Evolutionary conservation across 2,797 vertebrate species (phyloP).

Genomic region (Eremophila alpestris): DNA sequence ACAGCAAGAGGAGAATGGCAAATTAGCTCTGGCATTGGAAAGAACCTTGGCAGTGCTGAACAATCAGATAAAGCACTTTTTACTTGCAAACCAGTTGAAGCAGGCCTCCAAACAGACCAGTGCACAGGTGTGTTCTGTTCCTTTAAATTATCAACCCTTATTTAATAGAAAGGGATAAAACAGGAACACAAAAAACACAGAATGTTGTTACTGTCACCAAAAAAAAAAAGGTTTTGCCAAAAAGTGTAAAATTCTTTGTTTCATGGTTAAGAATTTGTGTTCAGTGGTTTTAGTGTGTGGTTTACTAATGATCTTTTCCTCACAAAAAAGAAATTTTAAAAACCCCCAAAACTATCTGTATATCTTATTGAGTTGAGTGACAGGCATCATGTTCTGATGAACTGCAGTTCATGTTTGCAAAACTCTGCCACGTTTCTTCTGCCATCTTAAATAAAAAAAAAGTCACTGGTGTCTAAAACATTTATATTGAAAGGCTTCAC

Average conservation of each 20-base stretch:
- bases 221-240: background rate
- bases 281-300: background rate
- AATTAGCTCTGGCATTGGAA: background rate
- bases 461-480: background rate
- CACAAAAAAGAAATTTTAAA: too few species aligned
- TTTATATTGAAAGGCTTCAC: background rate
- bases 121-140: background rate
- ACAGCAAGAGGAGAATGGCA: background rate
- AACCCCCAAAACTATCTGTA: background rate
- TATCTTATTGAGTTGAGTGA: background rate
- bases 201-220: background rate
- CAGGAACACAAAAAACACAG: background rate
- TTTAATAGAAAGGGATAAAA: background rate
- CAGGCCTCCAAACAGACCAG: background rate
- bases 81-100: background rate
- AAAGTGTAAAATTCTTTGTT: background rate
- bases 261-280: background rate
- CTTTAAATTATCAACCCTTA: background rate
- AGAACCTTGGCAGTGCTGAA: background rate
- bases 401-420: background rate
- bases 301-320: background rate
- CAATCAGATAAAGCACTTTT: slow-evolving; percentile 13
- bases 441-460: background rate
- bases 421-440: background rate
- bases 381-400: background rate